phyloP scores from a whole-genome alignment of 2,888 invertebrate species.

The Tribolium freemani region DNA sequence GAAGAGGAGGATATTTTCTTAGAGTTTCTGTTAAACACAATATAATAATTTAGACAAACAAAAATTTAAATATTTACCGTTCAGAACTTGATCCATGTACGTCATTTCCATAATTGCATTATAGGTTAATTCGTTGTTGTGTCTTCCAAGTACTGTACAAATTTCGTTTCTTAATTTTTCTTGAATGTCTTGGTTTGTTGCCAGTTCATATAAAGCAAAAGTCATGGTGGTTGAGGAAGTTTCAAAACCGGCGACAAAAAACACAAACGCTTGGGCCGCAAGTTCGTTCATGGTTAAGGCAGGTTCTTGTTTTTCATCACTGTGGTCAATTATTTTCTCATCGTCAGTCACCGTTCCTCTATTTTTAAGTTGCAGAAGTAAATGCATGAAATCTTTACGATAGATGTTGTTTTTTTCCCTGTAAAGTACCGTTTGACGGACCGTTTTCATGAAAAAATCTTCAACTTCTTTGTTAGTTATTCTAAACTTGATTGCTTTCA shows the following conservation, averaged over 20 bases:
- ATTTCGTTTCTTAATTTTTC: constrained; percentile 47
- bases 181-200: constrained; percentile 46
- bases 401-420: constrained; percentile 67
- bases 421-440: constrained; percentile 67
- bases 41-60: neutral
- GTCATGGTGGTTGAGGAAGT: constrained; percentile 47
- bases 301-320: constrained; percentile 49
- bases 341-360: constrained; percentile 61
- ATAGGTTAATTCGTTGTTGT: constrained; percentile 46
- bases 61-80: constrained; percentile 38
- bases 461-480: constrained; percentile 43
- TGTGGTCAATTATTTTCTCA: constrained; percentile 57
- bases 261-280: constrained; percentile 58
- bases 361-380: constrained; percentile 68
- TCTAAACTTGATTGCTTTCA: constrained; percentile 25
- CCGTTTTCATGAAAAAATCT: constrained; percentile 67
- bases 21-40: constrained; percentile 60
- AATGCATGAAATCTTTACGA: constrained; percentile 72
- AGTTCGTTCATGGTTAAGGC: constrained; percentile 42
- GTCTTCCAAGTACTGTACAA: constrained; percentile 39
- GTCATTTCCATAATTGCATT: constrained; percentile 48
- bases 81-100: constrained; percentile 47
- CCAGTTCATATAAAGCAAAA: constrained; percentile 46
- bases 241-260: constrained; percentile 62
- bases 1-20: constrained; percentile 60